Evolutionary conservation across 23 tunicate species (phyloP).

Genomic region (Styela clava): DNA sequence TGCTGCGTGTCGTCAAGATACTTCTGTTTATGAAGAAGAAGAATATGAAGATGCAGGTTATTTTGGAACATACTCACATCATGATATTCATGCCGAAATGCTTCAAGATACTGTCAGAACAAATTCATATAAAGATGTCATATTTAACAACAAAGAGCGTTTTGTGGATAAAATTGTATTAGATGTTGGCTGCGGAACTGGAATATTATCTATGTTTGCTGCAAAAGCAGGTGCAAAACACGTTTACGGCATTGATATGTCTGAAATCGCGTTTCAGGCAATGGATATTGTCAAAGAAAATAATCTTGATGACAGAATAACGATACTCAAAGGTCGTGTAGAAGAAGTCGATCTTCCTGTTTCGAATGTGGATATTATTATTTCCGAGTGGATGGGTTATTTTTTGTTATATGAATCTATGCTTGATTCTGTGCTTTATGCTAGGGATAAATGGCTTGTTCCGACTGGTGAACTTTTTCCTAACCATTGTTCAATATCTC

Average conservation of each 20-base stretch:
- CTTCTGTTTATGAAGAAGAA: slow-evolving; percentile 45
- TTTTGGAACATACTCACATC: slow-evolving; percentile 83
- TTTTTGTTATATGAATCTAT: slow-evolving; percentile 89
- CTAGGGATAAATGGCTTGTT: slow-evolving; percentile 67
- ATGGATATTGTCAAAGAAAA: slow-evolving; percentile 88
- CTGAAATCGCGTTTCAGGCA: slow-evolving; percentile 92
- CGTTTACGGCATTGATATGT: slow-evolving; percentile 95
- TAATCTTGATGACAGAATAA: slow-evolving; percentile 67
- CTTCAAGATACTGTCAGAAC: slow-evolving; percentile 88
- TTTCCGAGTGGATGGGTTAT: slow-evolving; percentile 99
- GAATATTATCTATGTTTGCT: slow-evolving; percentile 95
- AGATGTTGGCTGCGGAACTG: slow-evolving; percentile 99
- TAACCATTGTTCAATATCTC: slow-evolving; percentile 33
- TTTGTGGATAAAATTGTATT: slow-evolving; percentile 79
- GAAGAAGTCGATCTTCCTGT: slow-evolving; percentile 74
- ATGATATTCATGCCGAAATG: slow-evolving; percentile 98
- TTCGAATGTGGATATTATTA: slow-evolving; percentile 75
- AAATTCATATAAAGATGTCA: slow-evolving; percentile 70
- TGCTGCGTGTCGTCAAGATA: slow-evolving; percentile 72
- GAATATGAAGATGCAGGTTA: slow-evolving; percentile 95
- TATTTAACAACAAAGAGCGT: slow-evolving; percentile 48
- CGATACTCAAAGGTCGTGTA: slow-evolving; percentile 66
- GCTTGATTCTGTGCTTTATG: slow-evolving; percentile 90
- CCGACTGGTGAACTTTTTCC: slow-evolving; percentile 67
- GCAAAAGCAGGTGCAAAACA: slow-evolving; percentile 93